Evolutionary conservation across 64 coral and sea anemone species (phyloP).

Genomic region (Pocillopora damicornis): DNA sequence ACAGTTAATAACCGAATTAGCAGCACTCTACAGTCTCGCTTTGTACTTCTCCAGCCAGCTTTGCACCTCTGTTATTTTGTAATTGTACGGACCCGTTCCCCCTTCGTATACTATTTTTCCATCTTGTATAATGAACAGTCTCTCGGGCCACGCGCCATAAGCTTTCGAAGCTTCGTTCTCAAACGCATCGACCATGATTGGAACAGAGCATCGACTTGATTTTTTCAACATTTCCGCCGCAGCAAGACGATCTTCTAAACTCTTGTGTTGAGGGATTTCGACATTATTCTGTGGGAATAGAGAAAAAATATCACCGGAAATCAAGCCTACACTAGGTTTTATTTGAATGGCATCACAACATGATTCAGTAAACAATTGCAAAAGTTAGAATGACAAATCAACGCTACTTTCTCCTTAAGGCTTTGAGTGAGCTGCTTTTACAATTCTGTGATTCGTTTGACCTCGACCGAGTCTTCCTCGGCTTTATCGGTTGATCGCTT

Average conservation of each 20-base stretch:
- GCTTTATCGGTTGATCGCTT: too few relatives aligned
- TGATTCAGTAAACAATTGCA: too few relatives aligned
- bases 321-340: too few relatives aligned
- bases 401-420: too few relatives aligned
- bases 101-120: conserved; percentile 38
- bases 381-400: too few relatives aligned
- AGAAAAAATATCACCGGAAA: too few relatives aligned
- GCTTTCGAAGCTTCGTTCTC: conserved; percentile 29
- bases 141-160: conserved; percentile 48
- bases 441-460: too few relatives aligned
- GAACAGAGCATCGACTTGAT: not conserved
- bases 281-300: conserved; percentile 35
- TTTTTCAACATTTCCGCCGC: conserved; percentile 48
- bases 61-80: conserved; percentile 19
- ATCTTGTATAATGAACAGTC: conserved; percentile 44
- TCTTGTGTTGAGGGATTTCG: conserved; percentile 45
- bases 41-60: conserved; percentile 48
- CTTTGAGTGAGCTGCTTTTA: too few relatives aligned
- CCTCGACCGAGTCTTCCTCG: too few relatives aligned
- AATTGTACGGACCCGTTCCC: conserved; percentile 34
- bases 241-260: conserved; percentile 43
- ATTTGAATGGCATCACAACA: too few relatives aligned
- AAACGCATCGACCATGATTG: conserved; percentile 53
- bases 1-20: not conserved
- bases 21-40: not conserved